Conservation (phyloP, 2,888 invertebrate genomes). For the Meghimatium bilineatum region DNA sequence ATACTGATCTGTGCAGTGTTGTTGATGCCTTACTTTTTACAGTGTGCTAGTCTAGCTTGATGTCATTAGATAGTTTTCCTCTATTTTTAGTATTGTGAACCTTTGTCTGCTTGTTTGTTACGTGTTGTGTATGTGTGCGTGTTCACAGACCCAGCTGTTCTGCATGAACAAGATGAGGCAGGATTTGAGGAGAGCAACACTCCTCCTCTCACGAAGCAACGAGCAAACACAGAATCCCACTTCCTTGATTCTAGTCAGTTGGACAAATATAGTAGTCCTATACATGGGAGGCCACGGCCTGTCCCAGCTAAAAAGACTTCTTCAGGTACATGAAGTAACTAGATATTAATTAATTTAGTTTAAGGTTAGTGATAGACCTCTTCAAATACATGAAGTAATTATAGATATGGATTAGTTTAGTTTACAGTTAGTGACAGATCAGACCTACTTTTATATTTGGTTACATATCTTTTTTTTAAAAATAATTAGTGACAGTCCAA, state of each 20-base stretch:
- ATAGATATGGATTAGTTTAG: no score
- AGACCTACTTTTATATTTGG: no score
- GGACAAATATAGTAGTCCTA: conserved; percentile 54
- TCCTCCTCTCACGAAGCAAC: conserved; percentile 53
- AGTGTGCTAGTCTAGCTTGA: no score
- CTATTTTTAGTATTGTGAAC: background rate
- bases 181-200: conserved; percentile 29
- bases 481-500: no score
- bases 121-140: conserved; percentile 41
- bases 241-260: conserved; percentile 47
- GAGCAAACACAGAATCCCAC: conserved; percentile 53
- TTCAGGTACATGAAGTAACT: conserved; percentile 41
- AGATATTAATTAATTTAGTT: no score
- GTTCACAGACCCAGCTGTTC: conserved; percentile 47
- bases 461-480: no score
- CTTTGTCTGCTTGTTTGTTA: conserved; percentile 9
- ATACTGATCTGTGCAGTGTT: no score
- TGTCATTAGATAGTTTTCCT: background rate
- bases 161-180: conserved; percentile 14
- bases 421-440: no score
- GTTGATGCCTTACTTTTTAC: no score
- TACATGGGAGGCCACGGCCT: conserved; percentile 83
- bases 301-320: conserved; percentile 80
- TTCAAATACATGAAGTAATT: no score
- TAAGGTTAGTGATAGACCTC: no score